phyloP scores from a whole-genome alignment of 2,113 vertebrate species.

The Acinonyx jubatus region DNA sequence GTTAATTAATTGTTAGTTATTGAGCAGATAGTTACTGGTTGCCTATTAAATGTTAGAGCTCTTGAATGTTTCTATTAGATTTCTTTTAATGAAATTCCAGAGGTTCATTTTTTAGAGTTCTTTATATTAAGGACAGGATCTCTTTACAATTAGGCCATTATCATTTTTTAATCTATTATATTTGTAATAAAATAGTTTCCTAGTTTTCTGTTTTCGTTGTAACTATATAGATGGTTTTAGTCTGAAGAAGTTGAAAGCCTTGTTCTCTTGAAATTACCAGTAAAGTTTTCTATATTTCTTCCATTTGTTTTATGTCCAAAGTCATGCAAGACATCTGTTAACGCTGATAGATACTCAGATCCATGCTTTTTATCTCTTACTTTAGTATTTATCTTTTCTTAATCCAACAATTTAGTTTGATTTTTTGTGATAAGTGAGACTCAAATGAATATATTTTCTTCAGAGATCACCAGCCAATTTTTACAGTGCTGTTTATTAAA shows the following conservation, averaged over 20 bases:
- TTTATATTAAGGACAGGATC: background rate
- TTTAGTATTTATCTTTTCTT: slow-evolving; percentile 24
- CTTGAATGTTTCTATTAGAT: background rate
- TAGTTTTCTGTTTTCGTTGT: background rate
- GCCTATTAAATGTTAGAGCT: background rate
- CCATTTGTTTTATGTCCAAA: background rate
- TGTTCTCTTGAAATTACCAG: background rate
- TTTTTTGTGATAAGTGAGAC: background rate
- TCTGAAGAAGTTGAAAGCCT: background rate
- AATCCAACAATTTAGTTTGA: background rate
- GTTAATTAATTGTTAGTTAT: background rate
- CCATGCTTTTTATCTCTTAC: background rate
- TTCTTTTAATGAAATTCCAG: background rate
- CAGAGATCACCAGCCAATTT: background rate
- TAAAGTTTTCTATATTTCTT: background rate
- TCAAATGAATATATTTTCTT: background rate
- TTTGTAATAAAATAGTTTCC: background rate
- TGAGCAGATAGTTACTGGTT: background rate
- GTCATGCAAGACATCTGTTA: background rate
- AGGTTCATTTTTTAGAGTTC: background rate
- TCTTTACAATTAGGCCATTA: background rate
- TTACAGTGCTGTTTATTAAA: background rate
- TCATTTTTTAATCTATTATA: background rate
- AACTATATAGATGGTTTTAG: background rate
- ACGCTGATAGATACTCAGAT: background rate